Evolutionary conservation across 2,888 invertebrate species (phyloP), one percentile per base, ranked within the genome.

Genomic region (Sphaerophoria rueppellii): DNA sequence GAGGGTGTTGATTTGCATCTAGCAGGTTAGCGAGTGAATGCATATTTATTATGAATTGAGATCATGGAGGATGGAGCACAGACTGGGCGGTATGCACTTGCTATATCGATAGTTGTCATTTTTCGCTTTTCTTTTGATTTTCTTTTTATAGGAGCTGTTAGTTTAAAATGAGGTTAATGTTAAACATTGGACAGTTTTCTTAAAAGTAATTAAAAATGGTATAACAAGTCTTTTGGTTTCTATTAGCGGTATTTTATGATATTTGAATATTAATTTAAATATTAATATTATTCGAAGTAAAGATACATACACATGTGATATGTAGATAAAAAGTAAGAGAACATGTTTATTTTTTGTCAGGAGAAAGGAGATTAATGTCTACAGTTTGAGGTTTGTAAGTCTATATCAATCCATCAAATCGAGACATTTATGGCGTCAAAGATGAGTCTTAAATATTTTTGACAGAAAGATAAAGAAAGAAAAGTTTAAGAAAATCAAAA

Each of bases 21-120:
- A n/a, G 24, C 40, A 24, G 60, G 12, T 9, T 60, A 24, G 24
- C 24, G 60, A 60, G 40, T 52, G 34, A 54, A 54, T 61, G 72
- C 35, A 61, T 4, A 40, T 61, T 37, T 24, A 37, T 65, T 57
- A 57, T 63, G 43, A 46, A 65, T 78, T 37, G 52, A 35, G 74
- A 74, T 74, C 61, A 48, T 73, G 34, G 7, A 1, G 14, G 3
- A 35, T 12, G 11, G 43, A 24, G 16, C 57, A 1, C 16, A 54
- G 72, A 82, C 50, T 54, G 16, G 16, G 63, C 6, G 37, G 14
- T 12, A 14, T 75, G 69, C 50, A 61, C 60, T 81, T 50, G 57
- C 54, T 65, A 73, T 54, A 24, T 54, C 16, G 24, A 24, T 16
- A 54, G 24, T 54, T 55, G 32, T 12, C 34, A 4, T 4, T 57